Percentiles rank a stretch among this genome's conserved stretches.
Evolutionary conservation across 2,888 invertebrate species (phyloP).

Genomic region (Polia nebulosa): DNA sequence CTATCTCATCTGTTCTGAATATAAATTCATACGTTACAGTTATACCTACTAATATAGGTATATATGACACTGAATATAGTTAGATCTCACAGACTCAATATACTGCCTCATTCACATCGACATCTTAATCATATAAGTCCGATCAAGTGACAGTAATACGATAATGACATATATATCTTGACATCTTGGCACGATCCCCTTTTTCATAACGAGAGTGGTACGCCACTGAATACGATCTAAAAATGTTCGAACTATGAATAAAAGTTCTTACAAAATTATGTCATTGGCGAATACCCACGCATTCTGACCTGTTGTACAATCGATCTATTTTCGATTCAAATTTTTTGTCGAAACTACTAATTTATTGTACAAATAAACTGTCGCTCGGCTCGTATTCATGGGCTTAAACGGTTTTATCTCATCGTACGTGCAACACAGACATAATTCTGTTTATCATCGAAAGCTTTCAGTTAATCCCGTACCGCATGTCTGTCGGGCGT

Average conservation of each 20-base stretch:
- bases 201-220: constrained; percentile 28
- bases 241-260: constrained; percentile 51
- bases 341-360: constrained; percentile 34
- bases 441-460: constrained; percentile 36
- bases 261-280: constrained; percentile 39
- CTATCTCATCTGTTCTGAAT: constrained; percentile 1
- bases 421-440: constrained; percentile 38
- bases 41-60: constrained; percentile 1
- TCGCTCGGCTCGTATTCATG: constrained; percentile 19
- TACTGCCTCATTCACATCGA: constrained; percentile 20
- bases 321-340: constrained; percentile 14
- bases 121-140: constrained; percentile 27
- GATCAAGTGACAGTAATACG: constrained; percentile 41
- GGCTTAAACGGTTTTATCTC: constrained; percentile 39
- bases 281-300: constrained; percentile 31
- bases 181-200: constrained; percentile 50
- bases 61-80: constrained; percentile 10
- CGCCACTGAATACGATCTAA: constrained; percentile 33
- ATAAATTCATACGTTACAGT: constrained; percentile 13
- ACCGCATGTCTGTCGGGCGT: constrained; percentile 16
- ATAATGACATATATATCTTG: constrained; percentile 50
- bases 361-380: constrained; percentile 25
- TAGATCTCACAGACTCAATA: constrained; percentile 17
- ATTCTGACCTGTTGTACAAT: constrained; percentile 23
- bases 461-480: constrained; percentile 45